Evolutionary conservation across 2,797 vertebrate species (phyloP).

Genomic region (Apogon hyalosoma): DNA sequence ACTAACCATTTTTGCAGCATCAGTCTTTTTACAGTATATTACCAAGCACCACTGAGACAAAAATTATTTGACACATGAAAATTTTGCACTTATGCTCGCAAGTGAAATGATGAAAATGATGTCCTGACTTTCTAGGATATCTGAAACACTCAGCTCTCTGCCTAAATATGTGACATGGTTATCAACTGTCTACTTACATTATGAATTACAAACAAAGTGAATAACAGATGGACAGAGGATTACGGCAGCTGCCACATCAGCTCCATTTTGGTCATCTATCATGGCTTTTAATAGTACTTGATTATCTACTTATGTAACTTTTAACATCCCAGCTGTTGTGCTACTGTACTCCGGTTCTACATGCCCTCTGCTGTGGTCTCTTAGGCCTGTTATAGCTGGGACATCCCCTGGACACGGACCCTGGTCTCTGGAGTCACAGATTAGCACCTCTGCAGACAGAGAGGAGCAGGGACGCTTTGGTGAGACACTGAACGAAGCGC

Average conservation of each 20-base stretch:
- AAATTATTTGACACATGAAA: too few species aligned
- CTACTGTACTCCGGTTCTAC: constrained; percentile 25
- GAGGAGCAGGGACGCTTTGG: constrained; percentile 18
- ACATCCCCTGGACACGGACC: constrained; percentile 52
- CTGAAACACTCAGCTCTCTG: not conserved
- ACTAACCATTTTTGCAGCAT: too few species aligned
- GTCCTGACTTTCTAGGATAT: not conserved
- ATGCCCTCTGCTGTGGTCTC: constrained; percentile 28
- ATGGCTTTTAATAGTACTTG: constrained; percentile 50
- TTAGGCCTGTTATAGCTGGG: constrained; percentile 59
- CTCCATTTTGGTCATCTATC: constrained; percentile 36
- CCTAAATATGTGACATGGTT: not conserved
- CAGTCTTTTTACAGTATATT: too few species aligned
- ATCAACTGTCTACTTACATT: not conserved
- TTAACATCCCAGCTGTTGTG: constrained; percentile 30
- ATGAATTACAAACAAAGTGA: not conserved
- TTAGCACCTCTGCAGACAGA: constrained; percentile 51
- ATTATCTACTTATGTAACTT: constrained; percentile 49
- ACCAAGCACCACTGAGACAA: too few species aligned
- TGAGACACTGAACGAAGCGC: constrained; percentile 17
- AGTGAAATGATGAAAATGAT: too few species aligned
- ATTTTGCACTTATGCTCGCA: too few species aligned
- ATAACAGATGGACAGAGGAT: too few species aligned
- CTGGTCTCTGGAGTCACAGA: constrained; percentile 53
- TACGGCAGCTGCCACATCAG: constrained; percentile 19